Evolutionary conservation across 2,797 vertebrate genomes (phyloP), one percentile per base, ranked within the genome.

Genomic region (Ctenosaura bakeri): DNA sequence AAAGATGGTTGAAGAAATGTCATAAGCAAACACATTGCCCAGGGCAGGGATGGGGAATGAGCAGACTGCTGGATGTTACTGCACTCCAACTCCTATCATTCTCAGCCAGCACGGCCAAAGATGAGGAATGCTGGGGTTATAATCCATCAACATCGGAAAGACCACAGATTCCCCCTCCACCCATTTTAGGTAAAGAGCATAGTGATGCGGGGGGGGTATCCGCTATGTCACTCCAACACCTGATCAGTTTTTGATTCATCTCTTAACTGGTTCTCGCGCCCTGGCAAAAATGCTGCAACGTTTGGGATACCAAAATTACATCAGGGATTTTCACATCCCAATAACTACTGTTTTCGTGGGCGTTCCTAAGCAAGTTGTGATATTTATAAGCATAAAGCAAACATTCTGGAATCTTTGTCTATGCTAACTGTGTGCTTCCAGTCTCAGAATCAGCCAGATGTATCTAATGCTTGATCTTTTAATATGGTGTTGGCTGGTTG

Each of bases 241-340:
- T 59, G 50, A 29, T 66, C 9, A 56, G 18, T 79, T 78, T 71
- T 13, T 42, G 62, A 64, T 32, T 42, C 8, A 10, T 86, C 81
- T 82, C 66, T 82, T 29, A 81, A 38, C 52, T 29, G 22, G 22
- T n/a, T 83, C 42, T 82, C n/a, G 6, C 35, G 85, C 78, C 85
- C 89, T 90, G 69, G 59, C 24, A 83, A 83, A 90, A 29, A 90
- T 77, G 89, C 89, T 90, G 78, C 85, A 56, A 76, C 54, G 9
- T 83, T 42, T 83, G 42, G 85, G n/a, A 66, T 29, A 46, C 66
- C 73, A 82, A 90, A 50, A 81, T 64, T 8, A 76, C 16, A 64
- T 69, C 56, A 52, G 84, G 89, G 59, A 64, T 52, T 83, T 83
- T 83, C 73, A 52, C 77, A 81, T 86, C 83, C 66, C 52, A 66